Evolutionary conservation across 2,113 vertebrate species (phyloP), one percentile per base, ranked within the genome.

Genomic region (Cyrtonyx montezumae): DNA sequence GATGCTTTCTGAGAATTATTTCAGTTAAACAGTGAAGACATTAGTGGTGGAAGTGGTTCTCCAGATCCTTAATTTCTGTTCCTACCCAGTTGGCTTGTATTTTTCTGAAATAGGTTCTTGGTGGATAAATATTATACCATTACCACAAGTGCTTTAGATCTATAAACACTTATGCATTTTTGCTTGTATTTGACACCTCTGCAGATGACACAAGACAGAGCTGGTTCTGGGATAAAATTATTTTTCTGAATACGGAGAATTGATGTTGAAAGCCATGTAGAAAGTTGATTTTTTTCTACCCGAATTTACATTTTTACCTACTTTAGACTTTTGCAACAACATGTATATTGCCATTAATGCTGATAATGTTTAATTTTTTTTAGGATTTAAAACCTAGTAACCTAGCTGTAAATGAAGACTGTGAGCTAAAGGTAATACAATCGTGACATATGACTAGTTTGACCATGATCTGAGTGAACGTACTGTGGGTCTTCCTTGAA

Each of bases 351-450:
- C 26, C 46, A 14, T 61, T 96, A 94, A 97, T 55, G 51, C 45
- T 84, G 48, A 26, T 93, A 13, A 36, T 62, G 32, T 70, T 92
- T 90, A 12, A 58, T 63, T 94, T 91, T 91, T 91, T 94, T 59
- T 96, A 99, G 99, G 99, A 99, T 96, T 97, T 99, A 91, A 99
- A 99, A 82, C 99, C 99, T 61, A 99, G 99, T 97, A 99, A 99
- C 94, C 97, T 99, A 91, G 99, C 99, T 96, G 99, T 99, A 87
- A 99, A 99, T 93, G 99, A 99, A 97, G 99, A 99, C 97, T 99
- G 99, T 95, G 99, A 99, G 95, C 98, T 99, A 40, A 99, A 99
- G 98, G 99, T 99, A 94, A 97, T 37, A 55, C 65, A 43, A n/a
- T 45, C 30, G 14, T 32, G 74, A 26, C 15, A 23, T 65, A 37